phyloP scores from a whole-genome alignment of 2,888 invertebrate genomes.

The Hypena proboscidalis region DNA sequence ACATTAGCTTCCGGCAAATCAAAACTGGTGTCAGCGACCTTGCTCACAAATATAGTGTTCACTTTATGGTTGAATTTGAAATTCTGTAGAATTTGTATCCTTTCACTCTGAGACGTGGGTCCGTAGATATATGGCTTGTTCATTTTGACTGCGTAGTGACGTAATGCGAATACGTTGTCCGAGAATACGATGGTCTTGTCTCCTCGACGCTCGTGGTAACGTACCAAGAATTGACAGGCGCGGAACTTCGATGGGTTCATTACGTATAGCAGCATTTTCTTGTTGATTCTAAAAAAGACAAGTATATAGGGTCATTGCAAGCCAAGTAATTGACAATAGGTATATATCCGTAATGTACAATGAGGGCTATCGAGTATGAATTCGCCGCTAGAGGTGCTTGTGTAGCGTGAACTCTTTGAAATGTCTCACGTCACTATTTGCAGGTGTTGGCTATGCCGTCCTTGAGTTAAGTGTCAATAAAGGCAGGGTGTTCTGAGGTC shows the following conservation, averaged over 20 bases:
- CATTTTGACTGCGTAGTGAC: slow-evolving; percentile 98
- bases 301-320: not conserved
- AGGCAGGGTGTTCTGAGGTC: no score
- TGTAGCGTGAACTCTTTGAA: no score
- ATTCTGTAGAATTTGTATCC: slow-evolving; percentile 99
- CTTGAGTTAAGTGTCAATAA: no score
- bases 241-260: slow-evolving; percentile 99
- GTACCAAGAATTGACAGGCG: slow-evolving; percentile 97
- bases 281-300: slow-evolving; percentile 88
- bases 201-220: slow-evolving; percentile 95
- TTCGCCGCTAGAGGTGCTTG: no score
- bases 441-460: no score
- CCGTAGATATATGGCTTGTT: slow-evolving; percentile 99
- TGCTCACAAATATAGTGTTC: slow-evolving; percentile 99
- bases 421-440: no score
- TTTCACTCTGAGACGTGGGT: slow-evolving; percentile 97
- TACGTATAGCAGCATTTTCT: slow-evolving; percentile 96
- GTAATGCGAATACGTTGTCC: slow-evolving; percentile 99
- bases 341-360: no score
- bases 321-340: no score
- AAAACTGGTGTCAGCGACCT: slow-evolving; percentile 99
- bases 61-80: slow-evolving; percentile 99
- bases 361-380: no score
- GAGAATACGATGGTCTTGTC: slow-evolving; percentile 99
- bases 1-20: slow-evolving; percentile 99